These are phyloP conservation scores for Theristicus caerulescens DNA, from an alignment of 2,113 vertebrate species.

Conservation along the genomic window DNA sequence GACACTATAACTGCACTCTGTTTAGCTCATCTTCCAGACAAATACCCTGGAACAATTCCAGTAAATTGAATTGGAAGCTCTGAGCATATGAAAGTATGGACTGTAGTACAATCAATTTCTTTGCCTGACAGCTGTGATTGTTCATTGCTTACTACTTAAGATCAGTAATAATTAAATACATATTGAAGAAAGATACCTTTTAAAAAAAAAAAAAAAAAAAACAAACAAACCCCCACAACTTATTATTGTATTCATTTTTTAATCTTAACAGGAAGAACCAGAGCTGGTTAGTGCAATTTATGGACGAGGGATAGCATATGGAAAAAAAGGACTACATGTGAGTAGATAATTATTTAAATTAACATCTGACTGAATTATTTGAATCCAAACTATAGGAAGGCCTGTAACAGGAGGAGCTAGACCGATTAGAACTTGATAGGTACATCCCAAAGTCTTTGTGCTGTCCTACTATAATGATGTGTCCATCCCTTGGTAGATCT, in stretches of 20 bases:
- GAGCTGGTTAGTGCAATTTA: slow-evolving; percentile 97
- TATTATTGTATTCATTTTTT: slow-evolving; percentile 55
- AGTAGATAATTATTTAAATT: slow-evolving; percentile 57
- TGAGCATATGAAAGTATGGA: neutral
- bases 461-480: neutral
- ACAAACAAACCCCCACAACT: neutral
- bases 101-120: neutral
- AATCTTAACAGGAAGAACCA: slow-evolving; percentile 85
- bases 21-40: neutral
- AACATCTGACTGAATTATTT: neutral
- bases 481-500: neutral
- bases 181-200: neutral
- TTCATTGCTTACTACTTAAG: neutral
- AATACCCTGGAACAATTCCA: neutral
- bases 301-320: slow-evolving; percentile 94
- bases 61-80: neutral
- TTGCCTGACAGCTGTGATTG: neutral
- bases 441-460: neutral
- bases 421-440: neutral
- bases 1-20: neutral
- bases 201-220: too few species aligned
- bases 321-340: slow-evolving; percentile 95
- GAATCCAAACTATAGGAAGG: neutral
- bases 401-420: neutral
- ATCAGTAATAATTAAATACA: neutral